These are phyloP conservation scores for Chlorodrepanis virens DNA, from an alignment of 2,113 vertebrate genomes.

Conservation along the genomic window DNA sequence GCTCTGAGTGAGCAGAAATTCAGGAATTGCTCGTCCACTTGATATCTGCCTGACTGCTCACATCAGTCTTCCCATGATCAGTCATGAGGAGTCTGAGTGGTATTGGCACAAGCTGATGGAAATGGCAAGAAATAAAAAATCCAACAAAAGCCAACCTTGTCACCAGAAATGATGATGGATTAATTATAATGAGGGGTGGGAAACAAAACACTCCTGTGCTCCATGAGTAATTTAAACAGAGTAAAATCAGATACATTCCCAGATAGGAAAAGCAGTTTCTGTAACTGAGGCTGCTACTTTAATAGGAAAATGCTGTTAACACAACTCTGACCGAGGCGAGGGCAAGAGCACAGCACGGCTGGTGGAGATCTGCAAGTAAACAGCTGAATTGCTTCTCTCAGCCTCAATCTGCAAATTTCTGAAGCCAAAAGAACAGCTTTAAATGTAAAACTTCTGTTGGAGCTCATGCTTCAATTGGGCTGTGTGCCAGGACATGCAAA, in stretches of 20 bases:
- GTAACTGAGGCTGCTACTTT: slow-evolving; percentile 2
- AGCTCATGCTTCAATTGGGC: slow-evolving; percentile 41
- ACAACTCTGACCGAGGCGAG: not conserved
- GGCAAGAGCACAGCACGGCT: slow-evolving; percentile 14
- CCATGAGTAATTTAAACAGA: not conserved
- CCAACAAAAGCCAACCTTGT: not conserved
- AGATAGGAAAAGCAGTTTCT: slow-evolving; percentile 24
- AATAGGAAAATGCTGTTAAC: slow-evolving; percentile 32
- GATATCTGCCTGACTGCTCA: not conserved
- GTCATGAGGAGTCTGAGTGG: not conserved
- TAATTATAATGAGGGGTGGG: not conserved
- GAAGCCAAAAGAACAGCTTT: slow-evolving; percentile 50
- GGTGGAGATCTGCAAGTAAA: slow-evolving; percentile 30
- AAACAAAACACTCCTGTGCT: not conserved
- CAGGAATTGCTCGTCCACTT: not conserved
- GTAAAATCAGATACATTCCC: not conserved
- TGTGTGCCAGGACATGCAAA: slow-evolving; percentile 13
- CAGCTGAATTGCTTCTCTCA: slow-evolving; percentile 22
- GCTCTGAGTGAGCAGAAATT: not conserved
- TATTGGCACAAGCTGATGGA: not conserved
- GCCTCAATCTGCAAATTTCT: not conserved
- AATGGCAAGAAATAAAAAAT: not conserved
- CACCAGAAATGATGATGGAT: not conserved
- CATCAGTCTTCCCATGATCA: not conserved
- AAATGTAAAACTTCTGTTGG: slow-evolving; percentile 53